Conservation (phyloP, 2,797 vertebrate species). For the Ceryle rudis region DNA sequence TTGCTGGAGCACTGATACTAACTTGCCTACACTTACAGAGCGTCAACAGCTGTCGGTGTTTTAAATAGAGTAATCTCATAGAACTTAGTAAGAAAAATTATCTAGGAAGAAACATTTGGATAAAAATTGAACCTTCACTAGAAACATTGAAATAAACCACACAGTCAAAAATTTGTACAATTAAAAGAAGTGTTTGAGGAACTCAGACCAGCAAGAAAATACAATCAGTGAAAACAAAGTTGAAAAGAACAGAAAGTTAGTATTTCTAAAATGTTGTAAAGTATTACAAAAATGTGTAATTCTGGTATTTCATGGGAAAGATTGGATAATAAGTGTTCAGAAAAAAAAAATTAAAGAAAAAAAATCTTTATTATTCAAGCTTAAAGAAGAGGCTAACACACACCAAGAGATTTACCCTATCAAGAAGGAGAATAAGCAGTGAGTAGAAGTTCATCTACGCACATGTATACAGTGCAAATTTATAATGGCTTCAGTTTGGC, state of each 20-base stretch:
- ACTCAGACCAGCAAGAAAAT: not conserved
- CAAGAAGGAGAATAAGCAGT: not conserved
- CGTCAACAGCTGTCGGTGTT: not conserved
- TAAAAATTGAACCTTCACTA: not conserved
- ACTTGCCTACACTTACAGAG: not conserved
- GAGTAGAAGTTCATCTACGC: not conserved
- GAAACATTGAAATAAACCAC: not conserved
- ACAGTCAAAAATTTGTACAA: not conserved
- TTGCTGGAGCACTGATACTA: not conserved
- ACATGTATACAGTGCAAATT: not conserved
- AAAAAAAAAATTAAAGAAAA: not conserved
- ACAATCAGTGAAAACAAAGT: not conserved
- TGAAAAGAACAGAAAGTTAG: not conserved
- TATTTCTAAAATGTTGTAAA: not conserved
- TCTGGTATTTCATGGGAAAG: not conserved
- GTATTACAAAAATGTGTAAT: not conserved
- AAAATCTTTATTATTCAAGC: not conserved
- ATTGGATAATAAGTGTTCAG: not conserved
- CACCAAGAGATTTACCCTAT: not conserved
- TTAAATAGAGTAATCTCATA: not conserved
- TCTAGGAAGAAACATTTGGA: not conserved
- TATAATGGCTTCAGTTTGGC: not conserved
- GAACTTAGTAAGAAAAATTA: not conserved
- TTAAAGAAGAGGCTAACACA: not conserved
- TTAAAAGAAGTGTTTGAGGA: not conserved